phyloP scores from a whole-genome alignment of 2,888 invertebrate species.

The Cyclophora punctaria region DNA sequence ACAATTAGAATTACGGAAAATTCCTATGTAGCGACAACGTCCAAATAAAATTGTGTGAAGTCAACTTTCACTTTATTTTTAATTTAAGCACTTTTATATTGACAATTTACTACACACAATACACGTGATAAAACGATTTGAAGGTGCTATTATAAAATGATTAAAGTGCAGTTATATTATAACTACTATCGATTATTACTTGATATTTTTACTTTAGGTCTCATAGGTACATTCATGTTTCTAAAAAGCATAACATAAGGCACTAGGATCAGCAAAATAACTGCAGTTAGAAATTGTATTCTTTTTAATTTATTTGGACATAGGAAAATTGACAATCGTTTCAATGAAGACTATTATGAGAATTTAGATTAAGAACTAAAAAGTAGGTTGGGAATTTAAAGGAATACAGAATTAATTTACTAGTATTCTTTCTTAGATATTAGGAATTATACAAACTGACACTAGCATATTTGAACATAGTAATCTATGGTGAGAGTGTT shows the following conservation, averaged over 20 bases:
- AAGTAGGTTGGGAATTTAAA: no score
- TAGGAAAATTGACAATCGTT: constrained; percentile 10
- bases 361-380: no score
- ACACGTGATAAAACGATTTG: constrained; percentile 9
- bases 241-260: constrained; percentile 21
- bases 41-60: constrained; percentile 63
- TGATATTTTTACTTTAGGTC: not conserved
- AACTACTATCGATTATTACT: not conserved
- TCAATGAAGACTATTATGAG: no score
- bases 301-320: constrained; percentile 8
- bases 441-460: no score
- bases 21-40: constrained; percentile 51
- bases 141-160: constrained; percentile 5
- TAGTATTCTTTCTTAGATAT: no score
- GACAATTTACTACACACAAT: constrained; percentile 1
- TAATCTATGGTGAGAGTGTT: no score
- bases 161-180: no score
- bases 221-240: not conserved
- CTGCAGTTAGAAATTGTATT: no score
- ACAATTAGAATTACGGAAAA: constrained; percentile 48
- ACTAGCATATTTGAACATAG: no score
- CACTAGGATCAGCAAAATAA: constrained; percentile 22
- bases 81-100: not conserved
- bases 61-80: constrained; percentile 52
- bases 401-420: no score